Evolutionary conservation across 2,113 vertebrate genomes (phyloP), one percentile per base, ranked within the genome.

Genomic region (Myotis davidii): DNA sequence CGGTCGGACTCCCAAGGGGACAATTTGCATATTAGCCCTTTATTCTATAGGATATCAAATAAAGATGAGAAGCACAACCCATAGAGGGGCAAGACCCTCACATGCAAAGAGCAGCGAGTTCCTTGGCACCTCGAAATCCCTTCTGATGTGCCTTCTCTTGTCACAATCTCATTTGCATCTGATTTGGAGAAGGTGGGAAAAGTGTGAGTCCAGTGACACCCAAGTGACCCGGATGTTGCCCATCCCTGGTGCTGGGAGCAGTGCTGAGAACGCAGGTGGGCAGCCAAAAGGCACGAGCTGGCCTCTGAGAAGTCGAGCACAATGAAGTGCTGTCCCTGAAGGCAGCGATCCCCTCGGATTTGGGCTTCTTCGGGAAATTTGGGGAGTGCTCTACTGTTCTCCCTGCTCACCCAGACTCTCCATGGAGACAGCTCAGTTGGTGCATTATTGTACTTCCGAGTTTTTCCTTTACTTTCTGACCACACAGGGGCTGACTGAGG

Each of bases 341-440:
- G 72, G 34, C 56, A 67, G 0, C 3, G 7, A 39, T n/a, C 8
- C 23, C 39, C 70, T 34, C 39, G 12, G 17, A 23, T 20, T 69
- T 74, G 56, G 61, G 8, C 7, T 52, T 64, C 67, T 73, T 59
- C 48, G 12, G 29, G 12, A 16, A 16, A 13, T 59, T 29, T 3
- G 3, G 50, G 13, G 37, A 5, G 5, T 13, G 34, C 76, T 34
- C 0, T 34, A 9, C 18, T 32, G 1, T 11, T 48, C 70, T 59
- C 23, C 25, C 45, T 0, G 6, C 17, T 4, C 4, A 56, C 9
- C 7, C 21, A 20, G 56, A 20, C 23, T 70, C 42, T 77, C n/a
- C 37, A n/a, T 3, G 52, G 27, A 73, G 34, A 5, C 12, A 52
- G 11, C 32, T 6, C 23, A 20, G 9, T 16, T 42, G 37, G 32